Conservation (phyloP, 1,140 invertebrate genomes). For the Octopus sinensis region DNA sequence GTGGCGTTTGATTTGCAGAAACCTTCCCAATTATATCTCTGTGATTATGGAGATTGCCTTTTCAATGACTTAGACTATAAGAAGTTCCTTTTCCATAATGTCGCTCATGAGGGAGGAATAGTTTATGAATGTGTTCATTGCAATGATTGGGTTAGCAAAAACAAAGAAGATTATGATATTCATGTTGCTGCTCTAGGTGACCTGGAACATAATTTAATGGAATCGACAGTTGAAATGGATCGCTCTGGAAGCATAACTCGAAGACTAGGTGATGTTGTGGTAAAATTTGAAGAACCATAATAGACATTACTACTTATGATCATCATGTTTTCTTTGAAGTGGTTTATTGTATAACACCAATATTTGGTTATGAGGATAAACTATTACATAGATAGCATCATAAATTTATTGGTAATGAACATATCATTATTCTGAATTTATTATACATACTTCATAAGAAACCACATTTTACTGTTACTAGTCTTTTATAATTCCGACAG, state of each 20-base stretch:
- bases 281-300: constrained; percentile 3
- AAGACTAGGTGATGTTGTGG: neutral
- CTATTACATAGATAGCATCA: too few relatives aligned
- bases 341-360: too few relatives aligned
- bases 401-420: too few relatives aligned
- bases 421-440: too few relatives aligned
- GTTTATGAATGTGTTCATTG: neutral
- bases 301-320: neutral
- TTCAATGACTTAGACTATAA: neutral
- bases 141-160: constrained; percentile 5
- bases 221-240: constrained; percentile 10
- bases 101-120: neutral
- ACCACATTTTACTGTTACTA: too few relatives aligned
- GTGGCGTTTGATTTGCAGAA: neutral
- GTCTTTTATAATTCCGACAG: too few relatives aligned
- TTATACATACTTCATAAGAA: too few relatives aligned
- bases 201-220: constrained; percentile 2
- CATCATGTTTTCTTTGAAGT: too few relatives aligned
- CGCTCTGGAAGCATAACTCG: neutral
- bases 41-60: neutral
- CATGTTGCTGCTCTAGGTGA: neutral
- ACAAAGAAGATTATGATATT: neutral
- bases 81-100: neutral
- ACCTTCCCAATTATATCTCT: constrained; percentile 9
- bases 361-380: too few relatives aligned